Evolutionary conservation across 1,140 invertebrate species (phyloP).

Genomic region (Panulirus ornatus): DNA sequence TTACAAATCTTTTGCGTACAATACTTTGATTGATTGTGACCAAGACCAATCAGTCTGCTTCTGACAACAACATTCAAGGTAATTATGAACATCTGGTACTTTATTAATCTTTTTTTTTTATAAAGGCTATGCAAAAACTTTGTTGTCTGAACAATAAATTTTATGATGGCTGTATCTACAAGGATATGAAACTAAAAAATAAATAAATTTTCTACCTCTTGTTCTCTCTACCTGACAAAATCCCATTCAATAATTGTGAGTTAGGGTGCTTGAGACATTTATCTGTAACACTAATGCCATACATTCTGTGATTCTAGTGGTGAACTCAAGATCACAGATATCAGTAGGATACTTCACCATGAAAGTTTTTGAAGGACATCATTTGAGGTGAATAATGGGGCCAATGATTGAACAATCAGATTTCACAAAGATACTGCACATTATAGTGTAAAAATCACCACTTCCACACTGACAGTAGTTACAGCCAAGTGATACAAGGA

Average conservation of each 20-base stretch:
- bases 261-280: neutral
- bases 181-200: slow-evolving; percentile 32
- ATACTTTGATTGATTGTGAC: too few relatives aligned
- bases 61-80: too few relatives aligned
- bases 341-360: neutral
- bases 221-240: slow-evolving; percentile 5
- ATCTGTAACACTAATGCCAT: neutral
- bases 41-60: too few relatives aligned
- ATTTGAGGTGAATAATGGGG: neutral
- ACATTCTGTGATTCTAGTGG: neutral
- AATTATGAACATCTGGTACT: too few relatives aligned
- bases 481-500: too few relatives aligned
- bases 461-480: neutral
- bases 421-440: neutral
- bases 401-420: neutral
- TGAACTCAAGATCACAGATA: neutral
- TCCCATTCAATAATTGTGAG: neutral
- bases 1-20: too few relatives aligned
- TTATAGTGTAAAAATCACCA: slow-evolving; percentile 1
- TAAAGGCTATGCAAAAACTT: too few relatives aligned
- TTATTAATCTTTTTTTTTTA: too few relatives aligned
- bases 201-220: slow-evolving; percentile 39
- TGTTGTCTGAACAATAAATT: slow-evolving; percentile 39
- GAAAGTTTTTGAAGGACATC: neutral
- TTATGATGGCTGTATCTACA: slow-evolving; percentile 32